Percentiles rank a stretch among this genome's conserved stretches.
phyloP scores from a whole-genome alignment of 2,797 vertebrate species.

The Echiichthys vipera region DNA sequence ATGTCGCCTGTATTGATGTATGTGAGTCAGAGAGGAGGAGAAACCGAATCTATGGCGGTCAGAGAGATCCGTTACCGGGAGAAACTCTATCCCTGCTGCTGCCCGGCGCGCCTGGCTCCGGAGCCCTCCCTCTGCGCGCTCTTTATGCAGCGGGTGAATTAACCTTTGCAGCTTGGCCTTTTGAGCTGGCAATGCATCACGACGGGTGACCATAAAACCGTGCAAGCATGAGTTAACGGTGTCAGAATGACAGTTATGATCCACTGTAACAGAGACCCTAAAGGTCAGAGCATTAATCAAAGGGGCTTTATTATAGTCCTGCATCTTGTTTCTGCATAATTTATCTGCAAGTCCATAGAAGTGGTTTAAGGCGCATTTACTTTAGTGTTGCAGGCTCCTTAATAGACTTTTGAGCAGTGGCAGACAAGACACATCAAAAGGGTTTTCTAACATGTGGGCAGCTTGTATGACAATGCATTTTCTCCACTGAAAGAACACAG shows the following conservation, averaged over 20 bases:
- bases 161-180: constrained; percentile 58
- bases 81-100: constrained; percentile 82
- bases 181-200: constrained; percentile 27
- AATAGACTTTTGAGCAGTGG: no score
- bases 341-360: no score
- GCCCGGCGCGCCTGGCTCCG: constrained; percentile 34
- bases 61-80: constrained; percentile 74
- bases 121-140: constrained; percentile 15
- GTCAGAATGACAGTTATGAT: constrained; percentile 23
- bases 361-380: no score
- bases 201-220: constrained; percentile 41
- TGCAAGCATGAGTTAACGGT: constrained; percentile 10
- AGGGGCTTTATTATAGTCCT: background rate
- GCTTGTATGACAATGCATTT: no score
- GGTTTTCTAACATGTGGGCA: no score
- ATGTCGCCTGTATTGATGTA: constrained; percentile 1
- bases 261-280: constrained; percentile 4
- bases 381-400: no score
- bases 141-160: constrained; percentile 51
- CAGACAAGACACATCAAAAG: no score
- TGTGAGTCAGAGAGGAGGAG: constrained; percentile 48
- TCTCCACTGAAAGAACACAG: no score
- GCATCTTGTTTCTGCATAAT: no score
- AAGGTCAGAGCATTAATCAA: constrained; percentile 59
- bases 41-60: constrained; percentile 78